phyloP scores from a whole-genome alignment of 2,888 invertebrate species.

The Drosophila putrida region DNA sequence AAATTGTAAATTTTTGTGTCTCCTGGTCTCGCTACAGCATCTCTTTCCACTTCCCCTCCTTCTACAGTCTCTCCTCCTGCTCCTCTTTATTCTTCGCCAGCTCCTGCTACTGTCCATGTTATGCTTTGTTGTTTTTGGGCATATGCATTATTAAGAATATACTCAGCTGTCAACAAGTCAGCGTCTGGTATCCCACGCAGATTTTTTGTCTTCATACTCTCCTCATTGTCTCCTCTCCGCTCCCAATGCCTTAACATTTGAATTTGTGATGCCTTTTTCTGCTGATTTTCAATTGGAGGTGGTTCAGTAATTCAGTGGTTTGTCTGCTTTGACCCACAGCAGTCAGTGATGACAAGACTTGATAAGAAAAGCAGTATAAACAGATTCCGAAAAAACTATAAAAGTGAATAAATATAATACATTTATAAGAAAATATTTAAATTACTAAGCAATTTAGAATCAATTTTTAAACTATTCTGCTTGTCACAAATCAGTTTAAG shows the following conservation, averaged over 20 bases:
- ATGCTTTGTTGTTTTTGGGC: slow-evolving; percentile 43
- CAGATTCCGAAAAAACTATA: too few relatives aligned
- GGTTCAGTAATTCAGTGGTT: neutral
- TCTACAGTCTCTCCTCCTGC: neutral
- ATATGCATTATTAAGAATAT: slow-evolving; percentile 79
- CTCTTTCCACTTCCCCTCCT: neutral
- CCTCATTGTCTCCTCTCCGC: slow-evolving; percentile 2
- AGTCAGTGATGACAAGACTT: too few relatives aligned
- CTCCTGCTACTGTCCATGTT: slow-evolving; percentile 43
- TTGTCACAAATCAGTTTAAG: too few relatives aligned
- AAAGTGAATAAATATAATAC: too few relatives aligned
- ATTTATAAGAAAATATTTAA: too few relatives aligned
- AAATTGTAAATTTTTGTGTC: slow-evolving; percentile 76
- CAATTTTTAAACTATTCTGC: too few relatives aligned
- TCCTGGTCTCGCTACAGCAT: slow-evolving; percentile 10
- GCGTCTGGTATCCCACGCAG: slow-evolving; percentile 58
- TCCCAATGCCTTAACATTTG: slow-evolving; percentile 31
- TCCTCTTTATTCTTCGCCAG: slow-evolving; percentile 12
- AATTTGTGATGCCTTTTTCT: slow-evolving; percentile 29
- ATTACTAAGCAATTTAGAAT: too few relatives aligned
- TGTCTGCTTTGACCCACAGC: slow-evolving; percentile 1
- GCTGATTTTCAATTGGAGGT: neutral
- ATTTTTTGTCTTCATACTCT: slow-evolving; percentile 9
- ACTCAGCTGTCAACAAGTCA: slow-evolving; percentile 80
- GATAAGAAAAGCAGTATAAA: too few relatives aligned